A percentile compares a stretch with the other conserved stretches of the same genome.
These are phyloP conservation scores for Cerceris rybyensis DNA, from an alignment of 2,888 invertebrate genomes.

Conservation along the genomic window DNA sequence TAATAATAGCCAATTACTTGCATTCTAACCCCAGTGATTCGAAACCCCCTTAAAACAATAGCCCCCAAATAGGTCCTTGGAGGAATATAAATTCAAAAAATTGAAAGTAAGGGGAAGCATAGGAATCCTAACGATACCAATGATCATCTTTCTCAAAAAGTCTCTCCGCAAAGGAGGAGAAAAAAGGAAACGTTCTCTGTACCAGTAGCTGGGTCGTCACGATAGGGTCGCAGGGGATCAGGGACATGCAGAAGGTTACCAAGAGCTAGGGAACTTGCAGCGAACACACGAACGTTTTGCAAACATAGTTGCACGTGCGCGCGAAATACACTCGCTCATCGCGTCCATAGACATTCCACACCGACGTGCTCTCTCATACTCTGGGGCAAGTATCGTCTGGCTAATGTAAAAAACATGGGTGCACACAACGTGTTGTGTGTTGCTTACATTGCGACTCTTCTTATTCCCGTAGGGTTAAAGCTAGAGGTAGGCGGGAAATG, in stretches of 20 bases:
- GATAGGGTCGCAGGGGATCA: conserved; percentile 55
- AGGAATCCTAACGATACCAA: background rate
- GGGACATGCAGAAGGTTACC: conserved; percentile 52
- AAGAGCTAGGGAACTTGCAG: conserved; percentile 58
- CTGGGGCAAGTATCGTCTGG: conserved; percentile 78
- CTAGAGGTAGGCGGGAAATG: conserved; percentile 43
- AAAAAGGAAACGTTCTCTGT: conserved; percentile 14
- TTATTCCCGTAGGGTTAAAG: conserved; percentile 71
- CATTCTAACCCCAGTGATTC: no score
- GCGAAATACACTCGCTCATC: background rate
- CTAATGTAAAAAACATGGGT: conserved; percentile 79
- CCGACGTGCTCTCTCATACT: conserved; percentile 63
- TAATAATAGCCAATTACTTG: no score
- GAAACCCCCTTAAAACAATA: no score
- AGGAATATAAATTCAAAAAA: no score
- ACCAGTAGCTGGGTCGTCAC: conserved; percentile 25
- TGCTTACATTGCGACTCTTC: conserved; percentile 76
- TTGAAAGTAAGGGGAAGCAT: background rate
- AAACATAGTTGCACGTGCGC: conserved; percentile 52
- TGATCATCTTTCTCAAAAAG: background rate
- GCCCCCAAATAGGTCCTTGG: no score
- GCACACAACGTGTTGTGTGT: conserved; percentile 71
- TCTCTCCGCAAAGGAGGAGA: conserved; percentile 4
- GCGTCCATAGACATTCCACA: conserved; percentile 60
- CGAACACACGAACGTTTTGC: conserved; percentile 47